Evolutionary conservation across 2,113 vertebrate genomes (phyloP).

Genomic region (Rhinolophus sinicus): DNA sequence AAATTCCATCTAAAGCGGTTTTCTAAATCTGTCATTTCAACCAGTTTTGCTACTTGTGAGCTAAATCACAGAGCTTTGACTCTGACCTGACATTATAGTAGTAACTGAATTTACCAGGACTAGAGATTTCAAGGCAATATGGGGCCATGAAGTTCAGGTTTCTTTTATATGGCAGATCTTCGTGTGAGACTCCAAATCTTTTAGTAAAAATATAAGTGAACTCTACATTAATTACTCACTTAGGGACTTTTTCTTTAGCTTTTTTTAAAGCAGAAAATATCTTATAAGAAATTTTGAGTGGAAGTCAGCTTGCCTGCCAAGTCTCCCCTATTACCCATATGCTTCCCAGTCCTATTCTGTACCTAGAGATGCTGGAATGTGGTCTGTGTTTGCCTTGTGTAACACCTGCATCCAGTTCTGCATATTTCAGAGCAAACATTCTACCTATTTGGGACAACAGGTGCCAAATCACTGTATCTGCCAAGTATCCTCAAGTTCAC

Average conservation of each 20-base stretch:
- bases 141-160: not conserved
- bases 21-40: not conserved
- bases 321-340: not conserved
- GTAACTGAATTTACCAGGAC: not conserved
- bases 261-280: not conserved
- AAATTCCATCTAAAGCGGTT: not conserved
- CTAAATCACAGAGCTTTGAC: not conserved
- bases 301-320: not conserved
- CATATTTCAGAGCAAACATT: constrained; percentile 29
- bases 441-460: not conserved
- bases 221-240: not conserved
- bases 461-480: constrained; percentile 30
- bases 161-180: not conserved
- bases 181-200: not conserved
- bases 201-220: not conserved
- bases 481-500: constrained; percentile 80
- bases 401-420: not conserved
- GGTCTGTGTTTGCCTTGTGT: constrained; percentile 39
- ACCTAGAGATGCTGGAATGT: constrained; percentile 8
- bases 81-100: not conserved
- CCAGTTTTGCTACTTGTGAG: not conserved
- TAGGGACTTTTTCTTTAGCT: constrained; percentile 60
- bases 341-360: not conserved
- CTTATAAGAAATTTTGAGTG: not conserved
- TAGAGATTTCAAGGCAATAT: accelerated